Percentiles rank a stretch among this genome's conserved stretches.
phyloP scores from a whole-genome alignment of 2,113 vertebrate genomes.

The Crocuta crocuta region DNA sequence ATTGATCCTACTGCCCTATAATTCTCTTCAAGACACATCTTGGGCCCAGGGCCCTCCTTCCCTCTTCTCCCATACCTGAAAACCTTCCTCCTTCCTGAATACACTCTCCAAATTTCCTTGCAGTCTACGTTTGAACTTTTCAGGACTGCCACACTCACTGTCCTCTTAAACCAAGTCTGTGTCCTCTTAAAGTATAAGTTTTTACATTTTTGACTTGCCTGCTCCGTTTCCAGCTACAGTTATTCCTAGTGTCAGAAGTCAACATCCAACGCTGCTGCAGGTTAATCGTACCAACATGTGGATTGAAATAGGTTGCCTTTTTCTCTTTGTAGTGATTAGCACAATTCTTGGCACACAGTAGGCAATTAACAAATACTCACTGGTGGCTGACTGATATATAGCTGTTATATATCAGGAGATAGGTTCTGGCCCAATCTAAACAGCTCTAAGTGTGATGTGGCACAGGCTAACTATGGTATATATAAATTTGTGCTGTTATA shows the following conservation, averaged over 20 bases:
- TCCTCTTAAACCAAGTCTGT: too few species aligned
- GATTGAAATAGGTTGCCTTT: not conserved
- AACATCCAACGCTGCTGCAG: not conserved
- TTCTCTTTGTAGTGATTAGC: not conserved
- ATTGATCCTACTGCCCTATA: not conserved
- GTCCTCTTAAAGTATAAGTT: not conserved
- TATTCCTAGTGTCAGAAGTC: not conserved
- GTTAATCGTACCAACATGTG: not conserved
- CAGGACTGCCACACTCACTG: not conserved
- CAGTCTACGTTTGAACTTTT: not conserved
- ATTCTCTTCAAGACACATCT: not conserved
- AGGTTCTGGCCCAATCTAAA: not conserved
- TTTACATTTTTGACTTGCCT: not conserved
- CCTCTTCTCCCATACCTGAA: not conserved
- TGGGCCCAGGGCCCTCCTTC: not conserved
- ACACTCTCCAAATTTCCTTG: not conserved
- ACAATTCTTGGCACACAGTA: not conserved
- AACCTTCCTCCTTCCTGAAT: not conserved
- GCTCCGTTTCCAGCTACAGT: not conserved
- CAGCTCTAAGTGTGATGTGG: not conserved
- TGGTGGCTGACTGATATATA: too few species aligned
- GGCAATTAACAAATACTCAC: not conserved
- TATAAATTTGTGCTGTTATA: not conserved
- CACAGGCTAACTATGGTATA: accelerated
- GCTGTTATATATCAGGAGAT: not conserved